Conservation (phyloP, 2,113 vertebrate genomes). For the Piliocolobus tephrosceles region DNA sequence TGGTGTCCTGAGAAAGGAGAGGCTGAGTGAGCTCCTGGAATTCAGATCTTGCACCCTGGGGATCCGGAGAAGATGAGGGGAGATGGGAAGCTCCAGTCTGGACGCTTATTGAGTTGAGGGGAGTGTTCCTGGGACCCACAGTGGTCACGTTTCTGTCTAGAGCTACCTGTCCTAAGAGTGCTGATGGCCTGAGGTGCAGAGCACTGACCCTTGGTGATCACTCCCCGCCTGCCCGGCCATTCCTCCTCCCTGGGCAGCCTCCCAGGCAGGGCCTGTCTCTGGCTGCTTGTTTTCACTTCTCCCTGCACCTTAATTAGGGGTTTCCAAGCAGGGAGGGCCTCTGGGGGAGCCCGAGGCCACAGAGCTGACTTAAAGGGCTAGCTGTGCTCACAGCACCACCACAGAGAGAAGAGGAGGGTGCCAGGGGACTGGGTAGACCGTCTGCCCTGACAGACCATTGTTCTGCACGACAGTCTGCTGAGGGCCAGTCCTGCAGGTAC, state of each 20-base stretch:
- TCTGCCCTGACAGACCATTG: not conserved
- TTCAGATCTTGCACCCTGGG: not conserved
- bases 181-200: not conserved
- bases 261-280: slow-evolving; percentile 39
- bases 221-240: not conserved
- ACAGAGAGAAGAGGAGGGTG: not conserved
- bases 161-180: not conserved
- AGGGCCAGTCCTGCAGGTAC: not conserved
- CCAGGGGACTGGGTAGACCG: not conserved
- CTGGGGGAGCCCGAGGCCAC: slow-evolving; percentile 72
- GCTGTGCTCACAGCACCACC: not conserved
- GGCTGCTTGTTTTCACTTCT: slow-evolving; percentile 69
- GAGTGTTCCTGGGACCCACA: not conserved
- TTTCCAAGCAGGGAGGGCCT: slow-evolving; percentile 75
- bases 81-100: not conserved
- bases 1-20: not conserved
- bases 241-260: slow-evolving; percentile 28
- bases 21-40: not conserved
- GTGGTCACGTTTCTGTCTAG: not conserved
- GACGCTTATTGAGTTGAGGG: not conserved
- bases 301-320: slow-evolving; percentile 73
- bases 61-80: not conserved
- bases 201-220: not conserved
- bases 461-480: not conserved
- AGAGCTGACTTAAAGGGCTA: slow-evolving; percentile 75